Percentiles rank a stretch among this genome's conserved stretches.
phyloP scores from a whole-genome alignment of 2,797 vertebrate genomes.

The Rhabdomys pumilio region DNA sequence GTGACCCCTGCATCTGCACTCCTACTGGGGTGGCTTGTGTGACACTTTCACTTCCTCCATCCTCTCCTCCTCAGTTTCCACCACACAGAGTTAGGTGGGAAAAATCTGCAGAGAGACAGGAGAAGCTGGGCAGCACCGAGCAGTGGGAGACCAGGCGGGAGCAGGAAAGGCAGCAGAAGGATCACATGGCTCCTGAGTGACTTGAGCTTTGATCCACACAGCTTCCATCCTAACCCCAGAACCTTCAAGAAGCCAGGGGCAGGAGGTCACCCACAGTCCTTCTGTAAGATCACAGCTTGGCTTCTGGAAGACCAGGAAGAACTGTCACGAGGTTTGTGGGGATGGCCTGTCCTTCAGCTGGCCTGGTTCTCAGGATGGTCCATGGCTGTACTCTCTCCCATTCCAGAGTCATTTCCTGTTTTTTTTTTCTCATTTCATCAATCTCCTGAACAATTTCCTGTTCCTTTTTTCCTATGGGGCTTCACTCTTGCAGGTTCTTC shows the following conservation, averaged over 20 bases:
- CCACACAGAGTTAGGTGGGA: neutral
- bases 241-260: neutral
- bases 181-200: neutral
- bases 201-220: neutral
- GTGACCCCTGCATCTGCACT: neutral
- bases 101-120: neutral
- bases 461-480: conserved; percentile 59
- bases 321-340: neutral
- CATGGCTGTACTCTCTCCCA: neutral
- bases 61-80: neutral
- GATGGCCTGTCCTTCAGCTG: neutral
- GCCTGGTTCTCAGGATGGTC: neutral
- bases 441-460: conserved; percentile 72
- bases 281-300: neutral
- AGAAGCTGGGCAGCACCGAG: neutral
- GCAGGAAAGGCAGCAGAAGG: neutral
- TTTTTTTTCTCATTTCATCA: conserved; percentile 57
- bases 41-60: neutral
- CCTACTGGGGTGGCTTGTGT: neutral
- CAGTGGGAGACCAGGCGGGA: neutral
- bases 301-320: neutral
- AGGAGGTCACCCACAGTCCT: neutral
- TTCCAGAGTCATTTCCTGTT: conserved; percentile 78
- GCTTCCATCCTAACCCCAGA: neutral
- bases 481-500: conserved; percentile 64